Conservation (phyloP, 1,140 invertebrate genomes). For the Notospermus geniculatus region DNA sequence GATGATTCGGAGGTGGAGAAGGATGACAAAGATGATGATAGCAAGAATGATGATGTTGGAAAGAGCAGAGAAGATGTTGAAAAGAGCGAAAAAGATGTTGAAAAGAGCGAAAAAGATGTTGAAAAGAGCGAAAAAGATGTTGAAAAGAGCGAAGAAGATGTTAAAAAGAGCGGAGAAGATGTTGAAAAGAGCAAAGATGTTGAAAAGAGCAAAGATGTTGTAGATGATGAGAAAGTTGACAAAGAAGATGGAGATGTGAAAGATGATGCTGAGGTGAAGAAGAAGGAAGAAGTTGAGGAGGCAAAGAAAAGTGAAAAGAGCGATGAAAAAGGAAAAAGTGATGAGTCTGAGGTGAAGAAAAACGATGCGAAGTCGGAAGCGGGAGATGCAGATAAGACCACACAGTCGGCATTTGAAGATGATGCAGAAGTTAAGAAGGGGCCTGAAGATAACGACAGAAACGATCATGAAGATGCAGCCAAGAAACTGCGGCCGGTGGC, state of each 20-base stretch:
- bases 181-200: too few relatives aligned
- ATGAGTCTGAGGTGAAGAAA: slow-evolving; percentile 69
- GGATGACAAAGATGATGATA: too few relatives aligned
- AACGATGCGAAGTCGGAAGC: slow-evolving; percentile 31
- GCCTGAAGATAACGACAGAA: slow-evolving; percentile 28
- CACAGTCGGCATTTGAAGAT: slow-evolving; percentile 37
- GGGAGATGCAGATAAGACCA: slow-evolving; percentile 34
- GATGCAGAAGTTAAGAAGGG: slow-evolving; percentile 22
- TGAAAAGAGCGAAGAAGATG: slow-evolving; percentile 15
- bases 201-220: slow-evolving; percentile 16
- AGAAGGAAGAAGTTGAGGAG: slow-evolving; percentile 35
- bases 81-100: slow-evolving; percentile 30
- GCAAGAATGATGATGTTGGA: too few relatives aligned
- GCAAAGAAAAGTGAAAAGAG: slow-evolving; percentile 17
- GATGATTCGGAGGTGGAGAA: background rate
- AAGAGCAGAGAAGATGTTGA: slow-evolving; percentile 25
- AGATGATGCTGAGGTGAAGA: slow-evolving; percentile 5
- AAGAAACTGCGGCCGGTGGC: slow-evolving; percentile 67
- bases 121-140: slow-evolving; percentile 32
- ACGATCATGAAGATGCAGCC: slow-evolving; percentile 33
- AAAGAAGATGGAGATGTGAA: slow-evolving; percentile 48
- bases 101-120: slow-evolving; percentile 43
- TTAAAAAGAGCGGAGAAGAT: slow-evolving; percentile 11
- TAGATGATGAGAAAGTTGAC: slow-evolving; percentile 30
- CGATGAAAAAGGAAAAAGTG: slow-evolving; percentile 19